Evolutionary conservation across 2,113 vertebrate species (phyloP).

Genomic region (Elachura formosa): DNA sequence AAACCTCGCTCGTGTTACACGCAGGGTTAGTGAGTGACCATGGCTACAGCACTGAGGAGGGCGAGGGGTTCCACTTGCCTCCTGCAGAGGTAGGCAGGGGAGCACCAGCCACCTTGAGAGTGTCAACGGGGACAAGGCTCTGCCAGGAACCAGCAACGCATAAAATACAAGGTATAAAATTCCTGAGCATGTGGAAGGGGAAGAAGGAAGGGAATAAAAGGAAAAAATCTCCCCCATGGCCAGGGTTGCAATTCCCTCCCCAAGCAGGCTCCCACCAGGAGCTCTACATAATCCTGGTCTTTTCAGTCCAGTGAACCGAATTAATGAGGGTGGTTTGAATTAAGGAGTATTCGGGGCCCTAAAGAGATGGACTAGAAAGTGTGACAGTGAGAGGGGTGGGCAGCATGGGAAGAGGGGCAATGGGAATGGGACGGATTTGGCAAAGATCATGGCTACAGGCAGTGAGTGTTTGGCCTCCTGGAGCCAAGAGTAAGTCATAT

Average conservation of each 20-base stretch:
- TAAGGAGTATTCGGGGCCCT: neutral
- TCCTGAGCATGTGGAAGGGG: neutral
- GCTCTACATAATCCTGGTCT: fast-evolving
- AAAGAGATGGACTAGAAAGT: neutral
- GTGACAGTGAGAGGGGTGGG: neutral
- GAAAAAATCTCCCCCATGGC: neutral
- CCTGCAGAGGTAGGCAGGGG: neutral
- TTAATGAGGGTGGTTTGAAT: fast-evolving
- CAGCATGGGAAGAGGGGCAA: neutral
- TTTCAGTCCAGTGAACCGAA: fast-evolving
- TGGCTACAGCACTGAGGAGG: neutral
- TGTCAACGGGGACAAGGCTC: neutral
- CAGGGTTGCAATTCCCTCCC: fast-evolving
- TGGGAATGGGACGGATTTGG: neutral
- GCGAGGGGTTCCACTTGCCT: fast-evolving
- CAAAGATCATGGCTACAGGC: neutral
- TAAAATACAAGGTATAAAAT: neutral
- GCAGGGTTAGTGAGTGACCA: fast-evolving
- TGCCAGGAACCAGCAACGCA: neutral
- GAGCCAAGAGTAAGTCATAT: neutral
- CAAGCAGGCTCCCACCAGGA: neutral
- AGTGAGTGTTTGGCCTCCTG: neutral
- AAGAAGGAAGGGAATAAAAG: neutral
- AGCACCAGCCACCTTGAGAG: neutral
- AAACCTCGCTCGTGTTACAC: neutral